A percentile compares a stretch with the other conserved stretches of the same genome.
These are phyloP conservation scores for Atethmia centrago DNA, from an alignment of 2,888 invertebrate genomes.

Conservation along the genomic window DNA sequence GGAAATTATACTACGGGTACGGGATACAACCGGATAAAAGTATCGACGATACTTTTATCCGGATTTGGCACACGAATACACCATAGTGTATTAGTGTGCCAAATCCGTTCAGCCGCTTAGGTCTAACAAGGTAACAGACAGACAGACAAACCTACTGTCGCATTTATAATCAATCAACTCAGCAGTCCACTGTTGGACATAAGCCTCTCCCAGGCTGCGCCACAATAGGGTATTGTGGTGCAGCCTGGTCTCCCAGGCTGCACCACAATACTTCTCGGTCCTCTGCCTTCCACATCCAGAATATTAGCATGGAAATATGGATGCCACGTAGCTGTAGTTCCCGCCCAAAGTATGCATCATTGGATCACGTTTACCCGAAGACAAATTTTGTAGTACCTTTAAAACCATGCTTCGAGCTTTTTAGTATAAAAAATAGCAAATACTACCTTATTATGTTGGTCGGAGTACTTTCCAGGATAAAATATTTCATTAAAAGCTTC, in stretches of 20 bases:
- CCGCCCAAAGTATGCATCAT: not conserved
- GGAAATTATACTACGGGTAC: not conserved
- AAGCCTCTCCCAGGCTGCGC: too few relatives aligned
- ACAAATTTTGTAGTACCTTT: not conserved
- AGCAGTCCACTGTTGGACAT: too few relatives aligned
- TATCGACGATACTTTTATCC: not conserved
- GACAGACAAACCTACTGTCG: not conserved
- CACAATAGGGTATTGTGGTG: too few relatives aligned
- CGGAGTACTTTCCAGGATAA: not conserved
- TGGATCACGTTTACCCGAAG: not conserved
- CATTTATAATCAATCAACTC: too few relatives aligned
- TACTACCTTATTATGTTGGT: not conserved
- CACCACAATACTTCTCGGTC: too few relatives aligned
- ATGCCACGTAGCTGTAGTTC: not conserved
- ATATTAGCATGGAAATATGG: not conserved
- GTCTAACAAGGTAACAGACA: not conserved
- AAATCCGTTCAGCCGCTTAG: not conserved
- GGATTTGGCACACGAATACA: too few relatives aligned
- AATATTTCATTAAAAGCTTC: not conserved
- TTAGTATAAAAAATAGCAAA: too few relatives aligned
- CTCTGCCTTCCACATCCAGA: too few relatives aligned
- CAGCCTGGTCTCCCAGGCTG: too few relatives aligned
- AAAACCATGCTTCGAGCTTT: not conserved
- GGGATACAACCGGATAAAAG: not conserved
- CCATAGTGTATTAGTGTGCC: not conserved